Base-by-base conservation (phyloP, 2,113 vertebrate genomes). In the Dasyornis broadbenti region DNA sequence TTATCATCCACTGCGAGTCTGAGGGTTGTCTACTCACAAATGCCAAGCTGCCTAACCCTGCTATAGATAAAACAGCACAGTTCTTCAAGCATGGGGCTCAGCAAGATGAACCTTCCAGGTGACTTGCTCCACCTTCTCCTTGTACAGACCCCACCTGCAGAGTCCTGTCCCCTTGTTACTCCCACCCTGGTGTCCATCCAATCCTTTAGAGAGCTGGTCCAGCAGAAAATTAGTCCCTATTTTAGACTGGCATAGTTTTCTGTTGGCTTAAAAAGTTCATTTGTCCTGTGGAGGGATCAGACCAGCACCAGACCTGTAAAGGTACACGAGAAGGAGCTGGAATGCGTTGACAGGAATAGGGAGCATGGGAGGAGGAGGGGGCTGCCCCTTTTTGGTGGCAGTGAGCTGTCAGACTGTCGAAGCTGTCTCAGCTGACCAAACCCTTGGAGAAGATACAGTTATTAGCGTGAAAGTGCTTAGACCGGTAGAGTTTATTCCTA, bases 371-470 rank as follows among this genome's bases (percentile, higher is more conserved):
- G 54, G 73, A 84, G 33, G 45, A 54, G 40, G 68, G 19, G 88
- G 49, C 76, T 73, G 76, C 76, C 71, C 69, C 44, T 92, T 80
- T 77, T 52, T 24, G 63, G 72, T 65, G 63, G 66, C 85, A 82
- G 54, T 8, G 30, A 92, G 64, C 66, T 80, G 59, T 54, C 8
- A 49, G 59, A 59, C 33, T 54, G 82, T 86, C 2, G 6, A 53
- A 47, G 35, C 33, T 70, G 79, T 39, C 76, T 47, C 68, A 47
- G 82, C 64, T 92, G 76, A 66, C 52, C 91, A 93, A 78, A 92
- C 54, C 84, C 82, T 86, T 47, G n/a, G 39, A 83, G 44, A 70
- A 94, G 90, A 96, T 93, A 93, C 60, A 94, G 88, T 92, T 96
- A 91, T 66, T 68, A 56, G 82, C 0, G 3, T 7, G 9, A 81